Evolutionary conservation across 1,140 invertebrate genomes (phyloP).

Genomic region (Rhopalosiphum maidis): DNA sequence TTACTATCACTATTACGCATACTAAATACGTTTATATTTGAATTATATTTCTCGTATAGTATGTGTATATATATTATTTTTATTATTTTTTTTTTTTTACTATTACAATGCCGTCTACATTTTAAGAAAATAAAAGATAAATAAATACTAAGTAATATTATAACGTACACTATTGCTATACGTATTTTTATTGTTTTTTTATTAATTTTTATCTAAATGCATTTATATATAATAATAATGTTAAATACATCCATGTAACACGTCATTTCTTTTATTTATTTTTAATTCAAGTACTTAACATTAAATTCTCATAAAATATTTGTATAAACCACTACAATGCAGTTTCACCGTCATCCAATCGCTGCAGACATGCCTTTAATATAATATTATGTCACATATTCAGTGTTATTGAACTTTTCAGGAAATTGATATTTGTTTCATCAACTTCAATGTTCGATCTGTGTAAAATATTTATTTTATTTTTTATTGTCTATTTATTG

Average conservation of each 20-base stretch:
- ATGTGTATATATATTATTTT: too few relatives aligned
- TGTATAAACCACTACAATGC: neutral
- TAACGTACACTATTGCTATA: neutral
- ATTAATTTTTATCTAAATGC: neutral
- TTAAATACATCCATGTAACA: neutral
- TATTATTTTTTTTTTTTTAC: too few relatives aligned
- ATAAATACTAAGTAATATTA: neutral
- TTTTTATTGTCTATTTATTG: too few relatives aligned
- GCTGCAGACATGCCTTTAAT: neutral
- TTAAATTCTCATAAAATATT: neutral
- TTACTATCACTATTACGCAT: too few relatives aligned
- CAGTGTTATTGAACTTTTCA: neutral
- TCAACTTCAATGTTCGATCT: too few relatives aligned
- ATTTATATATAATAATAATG: neutral
- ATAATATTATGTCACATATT: neutral
- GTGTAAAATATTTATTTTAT: neutral
- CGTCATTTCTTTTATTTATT: neutral
- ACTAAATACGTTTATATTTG: neutral
- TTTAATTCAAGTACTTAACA: neutral
- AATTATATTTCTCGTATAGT: too few relatives aligned
- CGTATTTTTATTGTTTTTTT: neutral
- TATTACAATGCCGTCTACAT: too few relatives aligned
- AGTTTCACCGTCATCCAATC: neutral
- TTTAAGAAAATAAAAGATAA: neutral
- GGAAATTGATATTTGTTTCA: neutral